These are phyloP conservation scores for Anabacerthia variegaticeps DNA, from an alignment of 2,797 vertebrate genomes.

Conservation along the genomic window DNA sequence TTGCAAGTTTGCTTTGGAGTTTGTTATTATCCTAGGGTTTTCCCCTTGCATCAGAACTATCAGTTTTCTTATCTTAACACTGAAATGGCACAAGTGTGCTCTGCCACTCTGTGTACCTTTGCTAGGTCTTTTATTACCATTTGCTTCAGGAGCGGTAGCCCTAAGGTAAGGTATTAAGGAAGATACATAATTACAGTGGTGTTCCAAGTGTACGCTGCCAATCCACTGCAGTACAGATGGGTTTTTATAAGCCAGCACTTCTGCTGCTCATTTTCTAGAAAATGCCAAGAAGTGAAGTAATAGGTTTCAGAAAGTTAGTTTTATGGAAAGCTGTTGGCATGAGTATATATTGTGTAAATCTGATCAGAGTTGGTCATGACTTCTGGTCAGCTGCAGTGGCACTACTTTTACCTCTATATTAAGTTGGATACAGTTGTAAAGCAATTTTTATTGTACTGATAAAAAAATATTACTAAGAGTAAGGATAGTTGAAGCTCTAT, in stretches of 20 bases:
- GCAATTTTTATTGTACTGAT: not conserved
- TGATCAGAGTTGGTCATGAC: not conserved
- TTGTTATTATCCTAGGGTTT: not conserved
- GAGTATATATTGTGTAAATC: fast-evolving
- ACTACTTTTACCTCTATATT: not conserved
- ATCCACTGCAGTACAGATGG: not conserved
- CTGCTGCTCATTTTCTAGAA: not conserved
- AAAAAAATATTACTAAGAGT: not conserved
- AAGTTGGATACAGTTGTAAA: not conserved
- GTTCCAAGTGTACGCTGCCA: not conserved
- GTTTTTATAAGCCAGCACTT: not conserved
- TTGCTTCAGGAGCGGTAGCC: not conserved
- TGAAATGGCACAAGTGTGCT: not conserved
- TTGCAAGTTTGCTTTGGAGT: not conserved
- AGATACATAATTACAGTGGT: not conserved
- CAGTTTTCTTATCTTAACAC: not conserved
- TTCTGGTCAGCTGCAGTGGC: not conserved
- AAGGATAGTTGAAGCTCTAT: not conserved
- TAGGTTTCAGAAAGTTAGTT: not conserved
- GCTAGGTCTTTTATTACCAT: not conserved
- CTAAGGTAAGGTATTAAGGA: not conserved
- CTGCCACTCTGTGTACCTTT: not conserved
- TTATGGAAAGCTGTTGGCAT: not conserved
- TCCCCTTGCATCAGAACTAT: not conserved
- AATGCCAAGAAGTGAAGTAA: not conserved